Conservation (phyloP, 2,113 vertebrate species). For the Stegostoma tigrinum region DNA sequence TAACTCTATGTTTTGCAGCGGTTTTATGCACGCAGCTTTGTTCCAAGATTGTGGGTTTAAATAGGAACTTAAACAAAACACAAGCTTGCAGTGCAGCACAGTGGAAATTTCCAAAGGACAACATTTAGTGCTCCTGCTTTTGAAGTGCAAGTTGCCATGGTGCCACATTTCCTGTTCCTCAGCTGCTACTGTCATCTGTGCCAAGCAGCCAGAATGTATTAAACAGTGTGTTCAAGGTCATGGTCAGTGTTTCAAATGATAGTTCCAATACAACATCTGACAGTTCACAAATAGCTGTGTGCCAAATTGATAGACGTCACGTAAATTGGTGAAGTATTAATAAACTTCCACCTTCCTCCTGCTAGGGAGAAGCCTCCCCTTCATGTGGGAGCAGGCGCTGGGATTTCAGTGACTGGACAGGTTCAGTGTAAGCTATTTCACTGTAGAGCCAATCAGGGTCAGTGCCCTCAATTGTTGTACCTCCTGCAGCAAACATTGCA, state of each 20-base stretch:
- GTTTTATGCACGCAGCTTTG: neutral
- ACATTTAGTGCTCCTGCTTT: neutral
- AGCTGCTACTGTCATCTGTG: neutral
- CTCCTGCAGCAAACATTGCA: too few species aligned
- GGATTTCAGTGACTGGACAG: neutral
- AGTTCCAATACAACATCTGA: neutral
- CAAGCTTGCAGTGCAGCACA: neutral
- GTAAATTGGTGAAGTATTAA: neutral
- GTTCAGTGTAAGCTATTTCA: neutral
- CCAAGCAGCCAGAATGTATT: neutral
- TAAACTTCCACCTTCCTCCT: neutral
- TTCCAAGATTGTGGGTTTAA: neutral
- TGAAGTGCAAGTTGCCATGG: neutral
- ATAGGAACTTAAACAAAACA: neutral
- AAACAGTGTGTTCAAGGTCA: neutral
- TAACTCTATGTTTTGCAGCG: neutral
- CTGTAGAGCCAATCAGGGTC: neutral
- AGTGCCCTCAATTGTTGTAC: too few species aligned
- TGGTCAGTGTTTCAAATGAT: neutral
- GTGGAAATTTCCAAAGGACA: neutral
- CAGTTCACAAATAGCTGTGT: neutral
- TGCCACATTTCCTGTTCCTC: neutral
- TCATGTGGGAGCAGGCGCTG: neutral
- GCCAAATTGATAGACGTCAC: neutral
- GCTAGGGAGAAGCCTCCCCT: neutral